Base-by-base conservation (phyloP, 1,140 invertebrate genomes). In the Aphelenchoides fujianensis region DNA sequence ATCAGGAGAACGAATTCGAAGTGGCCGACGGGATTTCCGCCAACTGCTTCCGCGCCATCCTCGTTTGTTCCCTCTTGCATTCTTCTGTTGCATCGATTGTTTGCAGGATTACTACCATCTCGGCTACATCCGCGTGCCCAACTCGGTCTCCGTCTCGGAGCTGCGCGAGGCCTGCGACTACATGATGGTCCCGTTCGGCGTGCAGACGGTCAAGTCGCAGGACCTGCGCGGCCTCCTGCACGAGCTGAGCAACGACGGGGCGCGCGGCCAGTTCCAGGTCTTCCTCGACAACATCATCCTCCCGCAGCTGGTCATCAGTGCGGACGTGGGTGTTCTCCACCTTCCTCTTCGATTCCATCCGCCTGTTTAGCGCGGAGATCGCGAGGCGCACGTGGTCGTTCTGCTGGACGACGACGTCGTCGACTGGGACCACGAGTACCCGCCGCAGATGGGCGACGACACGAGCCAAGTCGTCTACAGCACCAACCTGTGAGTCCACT, bases 351-450 rank as follows among this genome's bases (percentile, higher is more conserved):
- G 2, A 70, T 2, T 2, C 12, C 27, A 3, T 72, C 9, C 27
- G 3, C 54, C n/a, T 2, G 28, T 79, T 74, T 31, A 88, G 84
- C 80, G 84, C 54, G 88, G 88, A 23, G 88, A 89, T 72, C 78
- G 88, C 23, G 88, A 89, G 79, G 89, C 88, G 77, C 88, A 89
- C 84, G 92, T 98, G 70, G 95, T 98, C 23, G 93, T 98, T 7
- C 86, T 98, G 31, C 87, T 95, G 7, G 96, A 98, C 86, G 90
- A 98, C 85, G 92, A 97, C 87, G 89, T 92, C 12, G 93, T 98
- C 19, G 96, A 98, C 80, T 98, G 96, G 96, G 95, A 98, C 85
- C 92, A 95, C 82, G 92, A 98, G 82, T 97, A 95, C 86, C 95
- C 96, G 0, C 96, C 96, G 0, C 94, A 95, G 87, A 97, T 96